Percentiles rank a stretch among this genome's conserved stretches.
These are phyloP conservation scores for Podabrus alpinus DNA, from an alignment of 2,888 invertebrate genomes.

Conservation along the genomic window DNA sequence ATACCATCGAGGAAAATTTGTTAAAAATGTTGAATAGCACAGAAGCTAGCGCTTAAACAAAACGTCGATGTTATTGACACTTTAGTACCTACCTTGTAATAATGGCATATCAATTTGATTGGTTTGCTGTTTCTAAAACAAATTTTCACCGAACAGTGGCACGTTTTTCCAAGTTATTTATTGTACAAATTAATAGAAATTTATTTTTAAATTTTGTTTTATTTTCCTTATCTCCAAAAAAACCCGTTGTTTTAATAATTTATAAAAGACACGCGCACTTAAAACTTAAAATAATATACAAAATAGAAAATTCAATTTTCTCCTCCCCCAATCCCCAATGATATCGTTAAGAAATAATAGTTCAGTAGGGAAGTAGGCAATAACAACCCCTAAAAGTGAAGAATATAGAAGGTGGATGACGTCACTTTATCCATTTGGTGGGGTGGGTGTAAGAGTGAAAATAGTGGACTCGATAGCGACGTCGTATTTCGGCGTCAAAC, in stretches of 20 bases:
- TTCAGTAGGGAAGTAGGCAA: conserved; percentile 46
- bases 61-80: neutral
- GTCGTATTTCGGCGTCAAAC: conserved; percentile 28
- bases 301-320: conserved; percentile 19
- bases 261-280: neutral
- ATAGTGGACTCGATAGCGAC: conserved; percentile 31
- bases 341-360: conserved; percentile 29
- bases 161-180: neutral
- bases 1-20: conserved; percentile 36
- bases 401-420: conserved; percentile 30
- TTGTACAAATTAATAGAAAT: neutral
- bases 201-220: neutral
- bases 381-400: conserved; percentile 17
- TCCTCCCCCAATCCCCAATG: conserved; percentile 3
- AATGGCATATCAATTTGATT: neutral
- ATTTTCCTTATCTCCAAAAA: neutral
- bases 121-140: neutral
- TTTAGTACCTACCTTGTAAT: neutral
- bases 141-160: neutral
- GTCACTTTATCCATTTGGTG: conserved; percentile 35
- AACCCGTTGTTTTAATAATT: neutral
- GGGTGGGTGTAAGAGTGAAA: conserved; percentile 31
- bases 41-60: neutral
- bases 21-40: conserved; percentile 28
- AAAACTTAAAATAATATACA: neutral